Evolutionary conservation across 2,113 vertebrate genomes (phyloP).

Genomic region (Eolophus roseicapilla): DNA sequence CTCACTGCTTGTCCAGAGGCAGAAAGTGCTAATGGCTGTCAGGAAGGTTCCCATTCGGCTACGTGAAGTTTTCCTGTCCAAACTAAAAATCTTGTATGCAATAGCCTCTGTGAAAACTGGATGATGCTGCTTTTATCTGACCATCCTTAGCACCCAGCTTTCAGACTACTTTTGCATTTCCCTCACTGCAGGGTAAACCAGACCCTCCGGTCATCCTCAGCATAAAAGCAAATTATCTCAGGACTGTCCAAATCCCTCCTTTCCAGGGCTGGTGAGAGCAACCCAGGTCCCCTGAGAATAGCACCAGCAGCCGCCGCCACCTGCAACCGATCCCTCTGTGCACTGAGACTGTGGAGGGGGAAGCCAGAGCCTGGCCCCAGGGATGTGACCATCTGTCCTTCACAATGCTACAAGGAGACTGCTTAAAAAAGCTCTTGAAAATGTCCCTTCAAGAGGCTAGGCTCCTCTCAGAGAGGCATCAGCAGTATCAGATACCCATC

Average conservation of each 20-base stretch:
- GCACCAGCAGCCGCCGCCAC: fast-evolving
- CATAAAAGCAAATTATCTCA: not conserved
- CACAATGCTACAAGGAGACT: fast-evolving
- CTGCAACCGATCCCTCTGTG: fast-evolving
- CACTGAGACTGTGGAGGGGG: not conserved
- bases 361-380: not conserved
- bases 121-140: not conserved
- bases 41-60: not conserved
- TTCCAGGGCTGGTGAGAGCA: not conserved
- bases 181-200: not conserved
- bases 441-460: not conserved
- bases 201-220: not conserved
- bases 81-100: not conserved
- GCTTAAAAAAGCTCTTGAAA: not conserved
- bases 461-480: not conserved
- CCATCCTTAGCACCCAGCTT: fast-evolving
- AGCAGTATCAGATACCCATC: fast-evolving
- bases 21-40: not conserved
- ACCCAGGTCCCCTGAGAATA: fast-evolving
- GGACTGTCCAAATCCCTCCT: not conserved
- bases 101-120: not conserved
- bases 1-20: not conserved
- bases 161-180: not conserved
- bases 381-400: not conserved
- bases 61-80: not conserved